Evolutionary conservation across 2,888 invertebrate species (phyloP).

Genomic region (Campoplex nolae): DNA sequence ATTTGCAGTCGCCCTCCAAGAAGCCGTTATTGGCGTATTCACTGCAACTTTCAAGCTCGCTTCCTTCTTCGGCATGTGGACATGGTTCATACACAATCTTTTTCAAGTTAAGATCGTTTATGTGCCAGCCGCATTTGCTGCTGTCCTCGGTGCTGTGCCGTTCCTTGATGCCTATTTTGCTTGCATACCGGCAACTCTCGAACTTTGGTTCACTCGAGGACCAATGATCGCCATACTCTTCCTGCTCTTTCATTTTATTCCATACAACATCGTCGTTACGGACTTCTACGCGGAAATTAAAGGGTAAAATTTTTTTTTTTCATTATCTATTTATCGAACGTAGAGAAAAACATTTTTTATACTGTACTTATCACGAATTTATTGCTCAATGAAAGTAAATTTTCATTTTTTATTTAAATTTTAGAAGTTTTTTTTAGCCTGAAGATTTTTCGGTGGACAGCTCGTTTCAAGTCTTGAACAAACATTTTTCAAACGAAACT

Average conservation of each 20-base stretch:
- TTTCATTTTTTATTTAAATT: no score
- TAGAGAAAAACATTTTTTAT: not conserved
- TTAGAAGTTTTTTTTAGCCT: no score
- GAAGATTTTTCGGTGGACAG: no score
- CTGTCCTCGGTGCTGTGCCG: constrained; percentile 97
- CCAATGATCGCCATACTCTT: constrained; percentile 93
- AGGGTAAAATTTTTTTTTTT: constrained; percentile 87
- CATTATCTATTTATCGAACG: not conserved
- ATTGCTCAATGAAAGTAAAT: no score
- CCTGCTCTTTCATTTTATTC: constrained; percentile 94
- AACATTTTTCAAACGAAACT: no score
- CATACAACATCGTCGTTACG: constrained; percentile 96
- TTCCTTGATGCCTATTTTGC: constrained; percentile 98
- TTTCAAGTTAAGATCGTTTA: constrained; percentile 98
- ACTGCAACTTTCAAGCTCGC: constrained; percentile 98
- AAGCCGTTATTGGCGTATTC: constrained; percentile 97
- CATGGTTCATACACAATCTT: constrained; percentile 98
- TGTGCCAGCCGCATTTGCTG: constrained; percentile 97
- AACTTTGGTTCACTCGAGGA: constrained; percentile 97
- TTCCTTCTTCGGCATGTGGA: constrained; percentile 98
- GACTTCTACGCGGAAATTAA: constrained; percentile 99
- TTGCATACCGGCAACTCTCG: constrained; percentile 96
- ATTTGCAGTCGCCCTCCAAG: constrained; percentile 93
- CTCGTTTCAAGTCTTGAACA: no score
- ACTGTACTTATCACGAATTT: no score